A percentile compares a stretch with the other conserved stretches of the same genome.
Conservation (phyloP, 2,797 vertebrate species). For the Sebastes diploproa region DNA sequence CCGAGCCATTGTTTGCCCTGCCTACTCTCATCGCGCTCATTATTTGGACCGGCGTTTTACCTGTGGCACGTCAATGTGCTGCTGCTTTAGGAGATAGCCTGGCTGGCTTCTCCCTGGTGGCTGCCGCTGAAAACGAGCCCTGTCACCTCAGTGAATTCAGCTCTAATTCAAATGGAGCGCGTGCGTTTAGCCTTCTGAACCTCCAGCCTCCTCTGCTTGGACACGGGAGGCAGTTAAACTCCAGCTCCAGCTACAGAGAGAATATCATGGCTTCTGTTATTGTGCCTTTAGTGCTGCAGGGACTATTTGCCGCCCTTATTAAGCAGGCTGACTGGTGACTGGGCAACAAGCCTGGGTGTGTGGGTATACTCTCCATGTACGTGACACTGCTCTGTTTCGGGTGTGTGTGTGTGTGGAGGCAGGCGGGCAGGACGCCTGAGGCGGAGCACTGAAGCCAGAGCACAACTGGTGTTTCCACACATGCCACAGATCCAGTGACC, state of each 20-base stretch:
- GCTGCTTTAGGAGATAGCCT: constrained; percentile 56
- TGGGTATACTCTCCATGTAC: constrained; percentile 42
- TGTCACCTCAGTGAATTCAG: constrained; percentile 49
- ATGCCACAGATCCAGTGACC: constrained; percentile 77
- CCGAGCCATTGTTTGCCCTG: constrained; percentile 66
- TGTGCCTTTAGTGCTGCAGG: constrained; percentile 60
- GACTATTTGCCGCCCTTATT: constrained; percentile 73
- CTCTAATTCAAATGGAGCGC: constrained; percentile 63
- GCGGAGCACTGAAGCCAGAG: constrained; percentile 51
- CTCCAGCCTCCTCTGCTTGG: constrained; percentile 47
- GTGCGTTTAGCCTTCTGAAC: constrained; percentile 64
- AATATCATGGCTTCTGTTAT: constrained; percentile 63
- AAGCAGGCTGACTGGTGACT: constrained; percentile 68
- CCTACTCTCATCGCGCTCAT: constrained; percentile 56
- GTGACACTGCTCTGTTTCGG: constrained; percentile 45
- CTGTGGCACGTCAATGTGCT: constrained; percentile 43
- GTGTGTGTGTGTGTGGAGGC: constrained; percentile 6
- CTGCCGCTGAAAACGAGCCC: constrained; percentile 47
- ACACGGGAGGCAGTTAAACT: constrained; percentile 54
- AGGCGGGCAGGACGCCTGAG: constrained; percentile 51
- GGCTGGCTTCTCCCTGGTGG: constrained; percentile 47
- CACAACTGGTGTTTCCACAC: constrained; percentile 73
- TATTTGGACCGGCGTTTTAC: constrained; percentile 57
- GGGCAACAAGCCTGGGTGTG: constrained; percentile 55
- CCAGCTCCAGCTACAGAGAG: constrained; percentile 42